phyloP scores from a whole-genome alignment of 2,113 vertebrate species.

The Daphoenositta chrysoptera region DNA sequence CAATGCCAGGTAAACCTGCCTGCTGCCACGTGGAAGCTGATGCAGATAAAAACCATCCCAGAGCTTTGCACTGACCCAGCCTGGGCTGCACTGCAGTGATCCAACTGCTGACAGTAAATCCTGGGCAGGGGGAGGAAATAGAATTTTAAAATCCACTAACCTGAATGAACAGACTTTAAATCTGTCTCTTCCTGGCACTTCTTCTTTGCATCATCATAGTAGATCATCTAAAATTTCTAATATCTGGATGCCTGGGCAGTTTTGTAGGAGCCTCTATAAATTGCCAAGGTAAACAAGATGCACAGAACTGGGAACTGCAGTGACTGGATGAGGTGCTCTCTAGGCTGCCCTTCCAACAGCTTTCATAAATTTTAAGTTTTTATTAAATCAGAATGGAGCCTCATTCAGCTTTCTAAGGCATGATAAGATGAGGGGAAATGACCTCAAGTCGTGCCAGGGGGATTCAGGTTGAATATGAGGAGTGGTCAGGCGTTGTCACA shows the following conservation, averaged over 20 bases:
- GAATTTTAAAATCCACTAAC: background rate
- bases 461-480: background rate
- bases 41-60: background rate
- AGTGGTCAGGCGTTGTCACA: background rate
- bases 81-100: background rate
- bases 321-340: accelerated
- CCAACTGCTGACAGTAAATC: background rate
- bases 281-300: background rate
- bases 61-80: background rate
- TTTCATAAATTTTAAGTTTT: background rate
- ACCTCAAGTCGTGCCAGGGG: background rate
- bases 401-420: background rate
- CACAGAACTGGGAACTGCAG: background rate
- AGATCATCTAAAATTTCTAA: background rate
- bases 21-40: background rate
- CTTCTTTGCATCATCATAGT: background rate
- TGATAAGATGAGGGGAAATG: background rate
- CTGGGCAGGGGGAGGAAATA: background rate
- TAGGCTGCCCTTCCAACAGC: background rate
- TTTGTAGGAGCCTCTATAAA: background rate
- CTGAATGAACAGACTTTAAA: background rate
- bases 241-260: background rate
- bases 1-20: background rate
- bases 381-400: background rate
- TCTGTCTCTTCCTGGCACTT: background rate